Evolutionary conservation across 2,888 invertebrate species (phyloP).

Genomic region (Petrophora chlorosata): DNA sequence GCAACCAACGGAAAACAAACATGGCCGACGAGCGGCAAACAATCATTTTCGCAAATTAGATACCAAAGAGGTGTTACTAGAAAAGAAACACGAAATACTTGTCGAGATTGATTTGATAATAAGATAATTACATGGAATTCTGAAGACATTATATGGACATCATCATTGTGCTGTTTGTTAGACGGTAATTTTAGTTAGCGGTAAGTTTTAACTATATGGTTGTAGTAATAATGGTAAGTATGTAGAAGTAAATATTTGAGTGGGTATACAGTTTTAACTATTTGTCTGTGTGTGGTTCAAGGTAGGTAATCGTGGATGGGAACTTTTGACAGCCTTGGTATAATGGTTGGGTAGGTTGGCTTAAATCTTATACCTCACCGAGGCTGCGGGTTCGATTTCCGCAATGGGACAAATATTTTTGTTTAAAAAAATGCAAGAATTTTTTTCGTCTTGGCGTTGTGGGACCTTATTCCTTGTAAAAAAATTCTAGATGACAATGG

Average conservation of each 20-base stretch:
- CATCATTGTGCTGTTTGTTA: conserved; percentile 23
- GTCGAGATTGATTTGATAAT: conserved; percentile 49
- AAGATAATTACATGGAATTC: conserved; percentile 52
- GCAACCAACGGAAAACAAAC: conserved; percentile 47
- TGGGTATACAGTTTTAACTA: too few species aligned
- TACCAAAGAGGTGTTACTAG: conserved; percentile 19
- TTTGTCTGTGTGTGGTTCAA: too few species aligned
- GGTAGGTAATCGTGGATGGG: neutral
- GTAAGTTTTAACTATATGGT: conserved; percentile 4
- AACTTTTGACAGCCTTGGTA: neutral
- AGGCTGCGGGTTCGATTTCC: too few species aligned
- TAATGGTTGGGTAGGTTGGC: too few species aligned
- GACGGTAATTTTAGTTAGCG: conserved; percentile 16
- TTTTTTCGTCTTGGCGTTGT: too few species aligned
- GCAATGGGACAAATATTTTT: too few species aligned
- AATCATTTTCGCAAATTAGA: conserved; percentile 44
- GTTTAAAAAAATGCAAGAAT: too few species aligned
- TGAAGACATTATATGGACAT: conserved; percentile 25
- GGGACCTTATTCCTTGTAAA: too few species aligned
- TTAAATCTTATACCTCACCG: too few species aligned
- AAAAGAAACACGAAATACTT: conserved; percentile 31
- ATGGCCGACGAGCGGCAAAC: conserved; percentile 36
- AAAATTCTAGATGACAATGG: too few species aligned
- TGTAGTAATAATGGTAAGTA: neutral
- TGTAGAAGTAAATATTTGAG: neutral